These are phyloP conservation scores for Hirundichthys speculiger DNA, from an alignment of 2,113 vertebrate genomes.

Conservation along the genomic window DNA sequence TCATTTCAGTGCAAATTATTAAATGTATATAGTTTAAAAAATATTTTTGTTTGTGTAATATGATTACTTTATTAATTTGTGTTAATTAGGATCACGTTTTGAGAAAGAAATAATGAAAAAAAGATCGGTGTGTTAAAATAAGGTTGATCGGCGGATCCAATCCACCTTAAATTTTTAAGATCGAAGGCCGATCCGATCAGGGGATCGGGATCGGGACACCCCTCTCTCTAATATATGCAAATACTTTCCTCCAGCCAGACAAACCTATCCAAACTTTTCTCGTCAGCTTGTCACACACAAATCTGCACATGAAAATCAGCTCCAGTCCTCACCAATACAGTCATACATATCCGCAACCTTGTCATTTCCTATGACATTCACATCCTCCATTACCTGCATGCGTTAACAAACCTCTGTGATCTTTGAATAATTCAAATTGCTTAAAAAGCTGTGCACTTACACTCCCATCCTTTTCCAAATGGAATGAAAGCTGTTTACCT, in stretches of 20 bases:
- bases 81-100: no score
- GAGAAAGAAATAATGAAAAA: no score
- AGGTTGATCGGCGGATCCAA: no score
- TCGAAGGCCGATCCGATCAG: no score
- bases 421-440: slow-evolving; percentile 77
- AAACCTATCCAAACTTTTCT: slow-evolving; percentile 19
- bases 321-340: slow-evolving; percentile 4
- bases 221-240: no score
- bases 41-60: no score
- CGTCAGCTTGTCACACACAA: slow-evolving; percentile 21
- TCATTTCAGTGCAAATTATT: no score
- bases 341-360: slow-evolving; percentile 35
- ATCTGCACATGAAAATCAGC: slow-evolving; percentile 10
- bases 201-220: no score
- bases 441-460: slow-evolving; percentile 71
- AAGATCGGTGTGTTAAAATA: no score
- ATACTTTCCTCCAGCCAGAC: slow-evolving; percentile 17
- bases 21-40: no score
- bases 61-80: no score
- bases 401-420: slow-evolving; percentile 66
- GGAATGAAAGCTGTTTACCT: slow-evolving; percentile 70
- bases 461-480: slow-evolving; percentile 47
- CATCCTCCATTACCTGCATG: slow-evolving; percentile 70
- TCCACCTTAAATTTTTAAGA: no score
- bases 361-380: slow-evolving; percentile 68